Evolutionary conservation across 2,797 vertebrate species (phyloP), one percentile per base, ranked within the genome.

Genomic region (Mycteria americana): DNA sequence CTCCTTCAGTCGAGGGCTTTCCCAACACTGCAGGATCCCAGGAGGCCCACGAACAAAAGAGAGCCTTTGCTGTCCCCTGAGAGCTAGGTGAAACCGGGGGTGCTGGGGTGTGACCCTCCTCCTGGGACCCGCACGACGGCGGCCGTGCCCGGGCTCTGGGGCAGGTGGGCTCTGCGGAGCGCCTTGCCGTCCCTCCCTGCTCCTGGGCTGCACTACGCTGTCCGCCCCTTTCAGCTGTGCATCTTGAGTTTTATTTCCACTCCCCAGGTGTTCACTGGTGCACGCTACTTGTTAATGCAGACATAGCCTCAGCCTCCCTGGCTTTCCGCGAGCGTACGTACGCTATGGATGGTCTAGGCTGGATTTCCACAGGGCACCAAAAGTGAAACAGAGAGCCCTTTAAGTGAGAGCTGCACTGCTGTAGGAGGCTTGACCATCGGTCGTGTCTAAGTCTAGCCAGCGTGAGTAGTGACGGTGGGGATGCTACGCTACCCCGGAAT

Each of bases 381-480:
- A 45, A 39, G 24, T n/a, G n/a, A 39, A 68, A 11, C 33, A 5
- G 51, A 27, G 31, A 2, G 4, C 25, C n/a, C 45, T 45, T 37
- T 3, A 31, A 3, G 22, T 5, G 12, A 35, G 31, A 41, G 54
- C 41, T 25, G 24, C 15, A 4, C 39, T 18, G n/a, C 54, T 31
- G 8, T 2, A 19, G 41, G 41, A 64, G 41, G 50, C 31, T 46
- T 11, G 41, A 22, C 30, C 57, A 10, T 30, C 4, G 7, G 64
- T 33, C 7, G 3, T 18, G 23, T 10, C 56, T 9, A 24, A 33
- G 28, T 3, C 39, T 11, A n/a, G 48, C 48, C 31, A 17, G 45
- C 2, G 0, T 18, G 39, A 28, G 39, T 11, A 46, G 2, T 21
- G 51, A 27, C 11, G 23, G 76, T 2, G 25, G 41, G 2, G 41